Conservation (phyloP, 1,140 invertebrate species). For the Phocides pigmalion region DNA sequence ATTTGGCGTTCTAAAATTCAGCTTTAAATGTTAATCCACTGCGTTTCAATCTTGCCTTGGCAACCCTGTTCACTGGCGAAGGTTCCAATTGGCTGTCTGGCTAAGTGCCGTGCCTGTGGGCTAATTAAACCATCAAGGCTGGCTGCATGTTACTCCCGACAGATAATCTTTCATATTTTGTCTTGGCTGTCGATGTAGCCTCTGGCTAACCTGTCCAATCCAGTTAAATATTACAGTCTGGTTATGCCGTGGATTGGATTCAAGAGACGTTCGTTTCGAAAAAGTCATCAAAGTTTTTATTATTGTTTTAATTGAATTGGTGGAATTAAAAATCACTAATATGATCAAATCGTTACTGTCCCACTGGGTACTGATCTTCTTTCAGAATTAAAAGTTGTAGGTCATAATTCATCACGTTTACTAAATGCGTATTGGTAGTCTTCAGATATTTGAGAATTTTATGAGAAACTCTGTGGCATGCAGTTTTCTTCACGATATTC, state of each 20-base stretch:
- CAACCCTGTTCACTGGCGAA: conserved; percentile 50
- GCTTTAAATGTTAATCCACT: neutral
- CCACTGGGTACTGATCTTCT: no score
- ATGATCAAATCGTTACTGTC: no score
- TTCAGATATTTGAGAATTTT: no score
- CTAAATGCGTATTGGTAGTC: no score
- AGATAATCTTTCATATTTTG: conserved; percentile 80
- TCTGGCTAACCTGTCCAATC: conserved; percentile 38
- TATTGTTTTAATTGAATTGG: neutral
- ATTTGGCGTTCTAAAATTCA: no score
- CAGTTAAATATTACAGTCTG: conserved; percentile 29
- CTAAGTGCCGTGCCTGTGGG: conserved; percentile 74
- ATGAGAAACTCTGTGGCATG: no score
- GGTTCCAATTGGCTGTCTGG: conserved; percentile 58
- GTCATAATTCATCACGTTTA: no score
- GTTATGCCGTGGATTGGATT: neutral
- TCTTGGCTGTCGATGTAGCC: conserved; percentile 63
- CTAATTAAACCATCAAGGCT: conserved; percentile 78
- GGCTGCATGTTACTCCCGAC: conserved; percentile 56
- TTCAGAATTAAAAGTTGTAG: no score
- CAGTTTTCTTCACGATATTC: no score
- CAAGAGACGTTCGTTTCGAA: neutral
- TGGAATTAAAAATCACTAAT: neutral
- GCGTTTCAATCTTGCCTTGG: neutral
- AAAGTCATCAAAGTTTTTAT: no score